Evolutionary conservation across 1,140 invertebrate genomes (phyloP), one percentile per base, ranked within the genome.

Genomic region (Babylonia areolata): DNA sequence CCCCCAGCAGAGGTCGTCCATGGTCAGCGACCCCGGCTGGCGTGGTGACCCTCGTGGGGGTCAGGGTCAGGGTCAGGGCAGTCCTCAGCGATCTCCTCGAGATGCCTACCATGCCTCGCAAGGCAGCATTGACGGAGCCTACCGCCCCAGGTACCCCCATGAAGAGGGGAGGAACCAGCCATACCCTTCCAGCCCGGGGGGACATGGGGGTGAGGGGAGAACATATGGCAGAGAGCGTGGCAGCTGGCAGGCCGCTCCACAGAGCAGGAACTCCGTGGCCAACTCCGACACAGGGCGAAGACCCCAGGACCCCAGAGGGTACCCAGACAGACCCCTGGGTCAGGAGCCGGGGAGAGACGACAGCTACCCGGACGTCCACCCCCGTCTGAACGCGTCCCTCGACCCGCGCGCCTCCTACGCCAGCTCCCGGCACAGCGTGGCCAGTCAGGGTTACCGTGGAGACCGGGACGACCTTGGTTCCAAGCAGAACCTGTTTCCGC

Each of bases 1-100:
- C 82, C 82, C 82, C 12, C 69, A 84, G 39, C 82, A 84, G 69
- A 84, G 82, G 82, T 84, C 69, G 35, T 84, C 82, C 15, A 23
- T 84, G 64, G 82, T 73, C 23, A 84, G 82, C 69, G 69, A 84
- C n/a, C n/a, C 64, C 5, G 40, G 82, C 23, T 37, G 82, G 69
- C 64, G 40, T 31, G 82, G 40, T 11, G 78, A 54, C 33, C 78
- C 35, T 0, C 64, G 28, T 23, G n/a, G n/a, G 28, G 71, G 71
- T 35, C 31, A 35, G 35, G 71, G 71, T 3, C 15, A 15, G 9
- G 12, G 28, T 15, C 71, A 73, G 71, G 33, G 37, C 20, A 37
- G 33, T 11, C 75, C 75, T 3, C 75, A 77, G 37, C 17, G 58
- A 5, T 64, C 58, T 6, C 58, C 58, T 23, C 17, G 58, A 64